Evolutionary conservation across 2,113 vertebrate species (phyloP), one percentile per base, ranked within the genome.

Genomic region (Hiodon tergisus): DNA sequence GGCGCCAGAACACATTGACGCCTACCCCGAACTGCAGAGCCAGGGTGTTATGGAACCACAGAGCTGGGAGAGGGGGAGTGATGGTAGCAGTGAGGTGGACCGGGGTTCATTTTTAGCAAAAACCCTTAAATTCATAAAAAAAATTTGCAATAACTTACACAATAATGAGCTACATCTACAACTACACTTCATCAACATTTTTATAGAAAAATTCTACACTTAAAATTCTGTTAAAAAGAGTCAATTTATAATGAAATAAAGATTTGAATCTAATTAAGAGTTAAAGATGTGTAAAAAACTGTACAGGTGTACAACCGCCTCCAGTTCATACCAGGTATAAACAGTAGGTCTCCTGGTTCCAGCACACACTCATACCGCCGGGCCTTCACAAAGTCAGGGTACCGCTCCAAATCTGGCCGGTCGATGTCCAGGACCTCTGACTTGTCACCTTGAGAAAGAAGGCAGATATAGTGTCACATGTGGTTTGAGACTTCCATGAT

Each of bases 1-100:
- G 94, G 75, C 91, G 95, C 97, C 96, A 98, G 83, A 98, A 98
- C 71, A 99, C 87, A 65, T 98, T 99, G 31, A 98, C 86, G 6
- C 94, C 96, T 16, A 98, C 93, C 72, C 95, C 95, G 80, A 98
- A 99, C 78, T 95, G 92, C 84, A 96, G 91, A 73, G 94, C 94
- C 75, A 93, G 84, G 4, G 96, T 94, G 85, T 98, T 98, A 77
- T 98, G 97, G 86, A 99, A 98, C 97, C 97, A 99, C 85, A 99
- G 84, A 67, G 97, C 97, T 98, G 87, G 13, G 74, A 55, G 7
- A 66, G 13, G 6, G n/a, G 58, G n/a, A 74, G 31, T 46, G 13
- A 59, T 17, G 2, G 69, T 5, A 54, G 17, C 11, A 63, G 47
- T 5, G 16, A 14, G 31, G 31, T 31, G 31, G 31, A 31, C 31